Conservation (phyloP, 2,888 invertebrate species). For the Drosophila hawaiiensis region DNA sequence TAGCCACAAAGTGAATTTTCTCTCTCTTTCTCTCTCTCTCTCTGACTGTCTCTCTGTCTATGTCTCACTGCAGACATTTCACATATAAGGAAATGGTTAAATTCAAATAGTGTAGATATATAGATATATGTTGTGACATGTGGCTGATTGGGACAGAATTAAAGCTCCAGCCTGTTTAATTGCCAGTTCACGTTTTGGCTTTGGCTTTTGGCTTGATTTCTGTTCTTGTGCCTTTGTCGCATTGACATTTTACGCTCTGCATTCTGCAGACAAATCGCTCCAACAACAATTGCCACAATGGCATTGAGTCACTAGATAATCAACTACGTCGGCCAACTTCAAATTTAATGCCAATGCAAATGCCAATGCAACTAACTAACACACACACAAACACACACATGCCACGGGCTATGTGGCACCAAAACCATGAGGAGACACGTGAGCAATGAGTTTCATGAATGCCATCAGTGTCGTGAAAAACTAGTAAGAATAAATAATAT, state of each 20-base stretch:
- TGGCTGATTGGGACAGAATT: slow-evolving; percentile 9
- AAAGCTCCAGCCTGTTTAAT: slow-evolving; percentile 48
- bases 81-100: slow-evolving; percentile 24
- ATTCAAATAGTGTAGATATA: slow-evolving; percentile 49
- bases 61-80: slow-evolving; percentile 1
- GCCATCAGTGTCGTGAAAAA: background rate
- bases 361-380: slow-evolving; percentile 50
- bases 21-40: background rate
- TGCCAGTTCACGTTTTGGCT: slow-evolving; percentile 78
- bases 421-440: slow-evolving; percentile 21
- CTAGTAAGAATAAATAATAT: background rate
- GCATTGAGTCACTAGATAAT: slow-evolving; percentile 71
- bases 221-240: slow-evolving; percentile 62
- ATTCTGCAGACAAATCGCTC: slow-evolving; percentile 75
- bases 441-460: slow-evolving; percentile 8
- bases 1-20: slow-evolving; percentile 25
- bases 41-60: background rate
- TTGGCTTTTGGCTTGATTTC: slow-evolving; percentile 70
- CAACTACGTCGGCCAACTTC: slow-evolving; percentile 60
- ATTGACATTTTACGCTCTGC: slow-evolving; percentile 74
- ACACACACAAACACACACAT: background rate
- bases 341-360: slow-evolving; percentile 75
- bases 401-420: slow-evolving; percentile 24
- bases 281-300: slow-evolving; percentile 47
- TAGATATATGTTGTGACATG: slow-evolving; percentile 42